Conservation (phyloP, 30 jellyfish, hydroid and myxozoan species). For the Turritopsis dohrnii region DNA sequence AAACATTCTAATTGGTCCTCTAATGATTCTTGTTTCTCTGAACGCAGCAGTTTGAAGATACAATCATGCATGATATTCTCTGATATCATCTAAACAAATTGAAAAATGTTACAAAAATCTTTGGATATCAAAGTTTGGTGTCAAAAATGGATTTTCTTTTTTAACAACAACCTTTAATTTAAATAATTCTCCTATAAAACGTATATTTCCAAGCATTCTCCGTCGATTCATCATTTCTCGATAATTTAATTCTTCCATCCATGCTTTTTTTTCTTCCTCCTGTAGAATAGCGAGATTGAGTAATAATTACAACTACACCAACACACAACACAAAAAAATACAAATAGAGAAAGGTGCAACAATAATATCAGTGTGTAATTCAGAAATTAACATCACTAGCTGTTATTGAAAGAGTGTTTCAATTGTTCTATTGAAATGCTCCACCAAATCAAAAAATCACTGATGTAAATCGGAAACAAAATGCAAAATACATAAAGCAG, state of each 20-base stretch:
- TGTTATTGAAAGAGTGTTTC: no score
- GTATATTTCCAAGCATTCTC: constrained; percentile 78
- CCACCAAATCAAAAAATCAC: no score
- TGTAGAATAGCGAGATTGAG: background rate
- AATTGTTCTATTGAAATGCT: no score
- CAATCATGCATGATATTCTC: constrained; percentile 90
- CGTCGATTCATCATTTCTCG: constrained; percentile 42
- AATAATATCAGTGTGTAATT: no score
- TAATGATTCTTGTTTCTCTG: constrained; percentile 32
- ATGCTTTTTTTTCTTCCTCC: constrained; percentile 75
- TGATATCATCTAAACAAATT: constrained; percentile 62
- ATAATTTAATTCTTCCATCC: constrained; percentile 66
- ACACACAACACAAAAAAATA: no score
- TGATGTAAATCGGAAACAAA: no score
- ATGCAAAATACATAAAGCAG: no score
- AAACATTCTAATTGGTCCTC: constrained; percentile 88
- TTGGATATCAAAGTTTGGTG: background rate
- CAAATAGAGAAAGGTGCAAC: no score
- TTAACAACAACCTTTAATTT: constrained; percentile 53
- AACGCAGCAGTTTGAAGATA: constrained; percentile 47
- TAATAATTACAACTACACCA: background rate
- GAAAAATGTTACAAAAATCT: background rate
- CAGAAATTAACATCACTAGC: no score
- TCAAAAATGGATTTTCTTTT: background rate
- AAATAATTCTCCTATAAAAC: constrained; percentile 88